A percentile compares a stretch with the other conserved stretches of the same genome.
phyloP scores from a whole-genome alignment of 2,888 invertebrate genomes.

The Margaritifera margaritifera region DNA sequence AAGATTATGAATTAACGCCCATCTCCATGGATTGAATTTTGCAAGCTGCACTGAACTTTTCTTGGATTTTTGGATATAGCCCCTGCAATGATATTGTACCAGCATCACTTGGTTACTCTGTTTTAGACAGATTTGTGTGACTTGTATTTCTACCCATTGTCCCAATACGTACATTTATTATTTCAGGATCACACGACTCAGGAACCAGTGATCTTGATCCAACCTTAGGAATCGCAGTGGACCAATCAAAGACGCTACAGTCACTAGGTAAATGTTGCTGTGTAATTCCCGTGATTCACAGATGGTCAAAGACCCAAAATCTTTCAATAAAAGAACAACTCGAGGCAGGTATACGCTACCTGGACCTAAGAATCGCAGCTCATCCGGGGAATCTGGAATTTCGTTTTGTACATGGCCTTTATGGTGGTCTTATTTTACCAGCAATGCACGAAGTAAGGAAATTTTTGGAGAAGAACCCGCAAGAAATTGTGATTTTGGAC shows the following conservation, averaged over 20 bases:
- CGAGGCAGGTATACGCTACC: conserved; percentile 84
- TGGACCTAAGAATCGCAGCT: conserved; percentile 87
- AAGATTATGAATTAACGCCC: too few relatives aligned
- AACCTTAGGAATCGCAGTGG: conserved; percentile 82
- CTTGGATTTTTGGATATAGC: too few relatives aligned
- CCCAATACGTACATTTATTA: conserved; percentile 4
- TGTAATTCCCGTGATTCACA: conserved; percentile 77
- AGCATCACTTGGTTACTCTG: too few relatives aligned
- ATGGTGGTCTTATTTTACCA: conserved; percentile 80
- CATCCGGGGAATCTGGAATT: conserved; percentile 77
- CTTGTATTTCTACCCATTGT: too few relatives aligned
- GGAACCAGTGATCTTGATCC: conserved; percentile 84
- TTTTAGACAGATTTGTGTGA: too few relatives aligned
- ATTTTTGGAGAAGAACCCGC: conserved; percentile 82
- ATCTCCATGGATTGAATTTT: too few relatives aligned
- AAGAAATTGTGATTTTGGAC: conserved; percentile 85
- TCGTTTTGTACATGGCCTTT: conserved; percentile 87
- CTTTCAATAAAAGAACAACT: conserved; percentile 81
- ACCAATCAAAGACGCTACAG: conserved; percentile 80
- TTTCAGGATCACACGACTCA: conserved; percentile 87
- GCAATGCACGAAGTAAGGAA: conserved; percentile 79
- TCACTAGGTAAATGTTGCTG: conserved; percentile 76
- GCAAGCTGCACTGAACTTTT: too few relatives aligned
- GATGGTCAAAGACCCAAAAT: conserved; percentile 87
- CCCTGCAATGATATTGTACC: too few relatives aligned